Conservation (phyloP, 2,797 vertebrate species). For the Propithecus perrieri region DNA sequence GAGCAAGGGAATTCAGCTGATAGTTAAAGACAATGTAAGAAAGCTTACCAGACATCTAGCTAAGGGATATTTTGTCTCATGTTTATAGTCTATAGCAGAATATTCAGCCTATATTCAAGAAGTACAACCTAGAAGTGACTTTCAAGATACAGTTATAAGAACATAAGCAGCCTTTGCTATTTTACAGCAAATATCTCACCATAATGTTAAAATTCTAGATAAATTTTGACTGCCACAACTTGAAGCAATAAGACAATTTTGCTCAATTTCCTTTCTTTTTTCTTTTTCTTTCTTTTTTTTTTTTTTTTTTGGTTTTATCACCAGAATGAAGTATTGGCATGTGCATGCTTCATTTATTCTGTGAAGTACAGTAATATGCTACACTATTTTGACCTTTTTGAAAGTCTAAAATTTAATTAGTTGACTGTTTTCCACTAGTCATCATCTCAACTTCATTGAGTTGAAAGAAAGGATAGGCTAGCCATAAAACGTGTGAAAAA, state of each 20-base stretch:
- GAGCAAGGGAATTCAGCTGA: background rate
- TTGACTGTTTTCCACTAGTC: constrained; percentile 49
- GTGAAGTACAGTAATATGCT: constrained; percentile 44
- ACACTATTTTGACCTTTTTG: constrained; percentile 75
- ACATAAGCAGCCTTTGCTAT: background rate
- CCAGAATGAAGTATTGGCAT: constrained; percentile 52
- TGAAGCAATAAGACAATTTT: constrained; percentile 49
- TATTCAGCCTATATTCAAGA: background rate
- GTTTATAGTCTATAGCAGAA: background rate
- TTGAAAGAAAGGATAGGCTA: constrained; percentile 48
- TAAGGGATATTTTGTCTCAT: background rate
- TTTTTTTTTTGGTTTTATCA: constrained; percentile 16
- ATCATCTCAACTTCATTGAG: constrained; percentile 55
- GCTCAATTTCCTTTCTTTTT: constrained; percentile 30
- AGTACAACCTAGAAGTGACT: background rate
- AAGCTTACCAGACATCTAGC: background rate
- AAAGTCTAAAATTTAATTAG: constrained; percentile 69
- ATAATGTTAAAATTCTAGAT: constrained; percentile 18
- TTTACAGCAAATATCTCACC: background rate
- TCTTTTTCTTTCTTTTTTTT: background rate
- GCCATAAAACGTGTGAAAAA: constrained; percentile 60
- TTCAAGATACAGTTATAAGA: background rate
- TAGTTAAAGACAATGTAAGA: background rate
- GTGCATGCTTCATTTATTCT: constrained; percentile 65
- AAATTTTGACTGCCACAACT: constrained; percentile 24